Base-by-base conservation (phyloP, 2,113 vertebrate species). In the Mustela nigripes region DNA sequence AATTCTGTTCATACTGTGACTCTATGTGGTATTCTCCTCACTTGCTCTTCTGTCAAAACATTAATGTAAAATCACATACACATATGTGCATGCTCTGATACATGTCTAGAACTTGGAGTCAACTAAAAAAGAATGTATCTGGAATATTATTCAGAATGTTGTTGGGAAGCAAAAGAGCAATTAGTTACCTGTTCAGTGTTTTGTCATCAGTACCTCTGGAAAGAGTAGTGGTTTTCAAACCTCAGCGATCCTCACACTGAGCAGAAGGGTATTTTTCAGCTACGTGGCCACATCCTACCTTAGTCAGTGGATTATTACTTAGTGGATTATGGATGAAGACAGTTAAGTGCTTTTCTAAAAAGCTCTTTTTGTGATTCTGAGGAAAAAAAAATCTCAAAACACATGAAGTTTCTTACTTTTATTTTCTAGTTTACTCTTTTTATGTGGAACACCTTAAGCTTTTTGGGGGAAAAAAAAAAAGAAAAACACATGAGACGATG, bases 221-320 rank as follows among this genome's bases (percentile, higher is more conserved):
- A 83, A 73, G 10, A 76, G 28, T 6, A 39, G 36, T 21, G 33
- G 21, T 11, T 85, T 62, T 58, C 58, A 39, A 73, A n/a, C 80
- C 10, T 2, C 7, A 21, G 39, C 36, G 15, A 4, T 24, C 26
- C 33, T 71, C 33, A 28, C 21, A 67, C 36, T 65, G 16, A 58
- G 36, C 18, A 21, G 18, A 93, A 65, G 18, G 60, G 16, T 39
- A 53, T 10, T 42, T 31, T 58, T 39, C 45, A 36, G 9, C 15
- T 2, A 31, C 2, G 1, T 15, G 53, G 28, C 6, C 42, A 19
- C 15, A 14, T 22, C 12, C 16, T 19, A 15, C 19, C 19, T 16
- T 42, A n/a, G 24, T 50, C 7, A 31, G 33, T 60, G 6, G 16
- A 4, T 73, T 45, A 28, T 28, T 53, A 16, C 7, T 39, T 10